phyloP scores from a whole-genome alignment of 2,888 invertebrate species.

The Eupithecia exiguata region DNA sequence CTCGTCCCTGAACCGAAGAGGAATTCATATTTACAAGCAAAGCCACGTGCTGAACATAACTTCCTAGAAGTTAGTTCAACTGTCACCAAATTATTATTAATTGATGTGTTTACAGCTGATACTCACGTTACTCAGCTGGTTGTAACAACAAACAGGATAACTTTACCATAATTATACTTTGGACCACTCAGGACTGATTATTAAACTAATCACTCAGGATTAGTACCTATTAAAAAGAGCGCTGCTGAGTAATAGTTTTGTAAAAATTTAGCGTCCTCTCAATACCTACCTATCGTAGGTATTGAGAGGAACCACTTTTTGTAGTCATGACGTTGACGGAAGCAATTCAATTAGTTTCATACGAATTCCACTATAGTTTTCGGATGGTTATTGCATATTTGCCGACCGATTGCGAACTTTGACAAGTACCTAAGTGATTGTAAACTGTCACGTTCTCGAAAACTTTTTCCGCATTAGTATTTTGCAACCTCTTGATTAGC shows the following conservation, averaged over 20 bases:
- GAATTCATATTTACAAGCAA: background rate
- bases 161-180: background rate
- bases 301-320: background rate
- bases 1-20: background rate
- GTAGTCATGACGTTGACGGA: background rate
- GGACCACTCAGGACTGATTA: background rate
- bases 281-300: too few relatives aligned
- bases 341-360: background rate
- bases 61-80: background rate
- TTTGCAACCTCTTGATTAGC: background rate
- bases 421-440: background rate
- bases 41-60: background rate
- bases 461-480: background rate
- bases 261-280: too few relatives aligned
- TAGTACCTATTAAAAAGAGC: background rate
- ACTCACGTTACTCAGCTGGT: background rate
- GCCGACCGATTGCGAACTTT: background rate
- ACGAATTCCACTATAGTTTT: background rate
- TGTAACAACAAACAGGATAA: conserved; percentile 1
- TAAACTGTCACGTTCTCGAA: background rate
- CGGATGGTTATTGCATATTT: background rate
- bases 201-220: background rate
- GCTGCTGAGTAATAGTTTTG: background rate
- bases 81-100: background rate
- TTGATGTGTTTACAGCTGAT: background rate